Evolutionary conservation across 2,797 vertebrate species (phyloP).

Genomic region (Macropodus opercularis): DNA sequence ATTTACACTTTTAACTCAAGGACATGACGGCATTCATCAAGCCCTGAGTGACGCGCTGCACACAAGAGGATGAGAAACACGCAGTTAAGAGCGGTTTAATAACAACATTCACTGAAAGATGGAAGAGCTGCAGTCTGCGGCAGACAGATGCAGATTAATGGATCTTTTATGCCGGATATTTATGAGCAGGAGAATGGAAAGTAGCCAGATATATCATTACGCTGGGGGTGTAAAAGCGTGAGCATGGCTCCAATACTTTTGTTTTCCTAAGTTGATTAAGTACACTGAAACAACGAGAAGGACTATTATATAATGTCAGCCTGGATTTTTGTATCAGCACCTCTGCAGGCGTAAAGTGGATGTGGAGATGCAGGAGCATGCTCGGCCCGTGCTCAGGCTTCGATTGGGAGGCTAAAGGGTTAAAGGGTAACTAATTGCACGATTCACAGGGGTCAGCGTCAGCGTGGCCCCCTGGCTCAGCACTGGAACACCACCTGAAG

Average conservation of each 20-base stretch:
- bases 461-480: conserved; percentile 60
- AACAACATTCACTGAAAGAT: conserved; percentile 39
- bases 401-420: conserved; percentile 70
- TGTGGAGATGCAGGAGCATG: conserved; percentile 74
- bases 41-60: conserved; percentile 52
- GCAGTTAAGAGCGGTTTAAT: conserved; percentile 47
- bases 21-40: conserved; percentile 45
- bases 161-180: conserved; percentile 43
- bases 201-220: conserved; percentile 36
- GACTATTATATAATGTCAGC: conserved; percentile 32
- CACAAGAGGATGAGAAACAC: conserved; percentile 46
- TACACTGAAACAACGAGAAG: conserved; percentile 8
- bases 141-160: conserved; percentile 45
- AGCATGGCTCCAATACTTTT: background rate
- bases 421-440: conserved; percentile 81
- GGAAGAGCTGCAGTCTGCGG: conserved; percentile 17
- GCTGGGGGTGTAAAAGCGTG: conserved; percentile 5
- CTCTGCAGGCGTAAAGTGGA: conserved; percentile 54
- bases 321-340: conserved; percentile 24
- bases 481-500: conserved; percentile 65
- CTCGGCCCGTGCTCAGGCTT: conserved; percentile 47
- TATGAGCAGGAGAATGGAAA: conserved; percentile 40
- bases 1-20: conserved; percentile 56
- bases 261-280: conserved; percentile 45
- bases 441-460: conserved; percentile 70